Conservation (phyloP, 2,888 invertebrate genomes). For the Nomada fucata region DNA sequence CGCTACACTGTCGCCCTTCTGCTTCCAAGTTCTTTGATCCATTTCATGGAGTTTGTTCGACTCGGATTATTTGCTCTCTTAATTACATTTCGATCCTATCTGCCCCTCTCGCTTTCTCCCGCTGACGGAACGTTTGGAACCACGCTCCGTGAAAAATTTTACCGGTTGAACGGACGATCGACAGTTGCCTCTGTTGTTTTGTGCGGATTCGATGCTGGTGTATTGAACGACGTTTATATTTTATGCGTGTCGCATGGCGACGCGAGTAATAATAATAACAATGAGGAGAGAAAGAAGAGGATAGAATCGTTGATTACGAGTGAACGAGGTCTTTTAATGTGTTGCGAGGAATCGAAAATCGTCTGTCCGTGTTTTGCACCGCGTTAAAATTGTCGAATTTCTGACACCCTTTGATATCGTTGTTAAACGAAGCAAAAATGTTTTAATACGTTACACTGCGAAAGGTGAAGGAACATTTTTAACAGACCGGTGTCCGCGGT, state of each 20-base stretch:
- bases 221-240: not conserved
- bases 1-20: conserved; percentile 37
- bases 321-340: too few relatives aligned
- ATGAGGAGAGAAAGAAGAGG: too few relatives aligned
- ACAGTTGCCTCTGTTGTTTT: conserved; percentile 30
- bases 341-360: too few relatives aligned
- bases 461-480: conserved; percentile 1
- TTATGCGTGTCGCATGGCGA: too few relatives aligned
- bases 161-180: conserved; percentile 46
- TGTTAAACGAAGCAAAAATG: not conserved
- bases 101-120: conserved; percentile 39
- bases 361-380: too few relatives aligned
- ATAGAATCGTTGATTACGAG: too few relatives aligned
- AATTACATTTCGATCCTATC: conserved; percentile 81
- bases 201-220: not conserved
- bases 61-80: conserved; percentile 82
- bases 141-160: conserved; percentile 5
- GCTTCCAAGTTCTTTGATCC: conserved; percentile 80
- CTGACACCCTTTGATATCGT: not conserved
- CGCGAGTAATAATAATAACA: too few relatives aligned
- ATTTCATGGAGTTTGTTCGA: conserved; percentile 77
- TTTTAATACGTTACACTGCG: not conserved
- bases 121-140: not conserved
- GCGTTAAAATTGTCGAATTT: not conserved
- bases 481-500: conserved; percentile 20